Base-by-base conservation (phyloP, 2,113 vertebrate genomes). In the Colius striatus region DNA sequence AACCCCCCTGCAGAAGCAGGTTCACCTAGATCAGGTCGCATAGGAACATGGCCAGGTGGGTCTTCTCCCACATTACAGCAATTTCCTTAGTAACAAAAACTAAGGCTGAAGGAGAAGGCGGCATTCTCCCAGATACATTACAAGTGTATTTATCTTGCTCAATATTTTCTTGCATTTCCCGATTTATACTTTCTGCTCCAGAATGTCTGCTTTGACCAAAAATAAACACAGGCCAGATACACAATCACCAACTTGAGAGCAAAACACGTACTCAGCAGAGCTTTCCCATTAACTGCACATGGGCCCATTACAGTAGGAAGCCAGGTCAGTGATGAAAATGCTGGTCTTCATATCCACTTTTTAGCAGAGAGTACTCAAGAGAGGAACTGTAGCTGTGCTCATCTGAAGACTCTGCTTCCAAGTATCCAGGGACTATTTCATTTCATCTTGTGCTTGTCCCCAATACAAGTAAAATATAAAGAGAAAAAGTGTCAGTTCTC, bases 151-250 rank as follows among this genome's bases (percentile, higher is more conserved):
- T 89, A 92, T 81, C 48, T 81, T 13, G 0, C 61, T 81, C 77
- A 72, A 50, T 58, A 60, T 77, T 75, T 92, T 90, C 86, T 75
- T 89, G 48, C 73, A 82, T 93, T 94, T 95, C 74, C 93, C 65
- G 45, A 89, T 89, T 82, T 91, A 73, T 57, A 57, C 22, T 68
- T 93, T 94, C 90, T 77, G 58, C 61, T 92, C 34, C 86, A 87
- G 34, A 93, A 95, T 1, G 38, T 48, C 65, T 84, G 45, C 41
- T 84, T 89, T 68, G 34, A 76, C 47, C 70, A 84, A 93, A 95
- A 96, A 87, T 79, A 96, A 93, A 74, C 88, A 76, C 62, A 75
- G 68, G 68, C 51, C 83, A 84, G 73, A 81, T 27, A 88, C 34
- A 23, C 36, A 71, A 45, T 30, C 3, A 2, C 21, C 63, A 57